Percentiles rank a stretch among this genome's conserved stretches.
phyloP scores from a whole-genome alignment of 2,888 invertebrate species.

The Ceriagrion tenellum region DNA sequence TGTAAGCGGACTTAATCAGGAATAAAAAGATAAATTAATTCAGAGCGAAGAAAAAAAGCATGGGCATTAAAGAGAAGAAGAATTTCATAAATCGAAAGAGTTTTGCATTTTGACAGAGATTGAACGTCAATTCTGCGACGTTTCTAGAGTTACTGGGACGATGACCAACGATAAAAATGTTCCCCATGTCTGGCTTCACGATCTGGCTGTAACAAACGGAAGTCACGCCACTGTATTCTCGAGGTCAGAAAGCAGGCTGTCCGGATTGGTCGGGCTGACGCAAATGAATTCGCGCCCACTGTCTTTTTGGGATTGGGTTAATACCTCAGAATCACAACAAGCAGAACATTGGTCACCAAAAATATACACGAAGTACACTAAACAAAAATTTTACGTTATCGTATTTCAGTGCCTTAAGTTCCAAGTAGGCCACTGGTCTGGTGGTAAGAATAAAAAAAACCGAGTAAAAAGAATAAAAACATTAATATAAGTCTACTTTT shows the following conservation, averaged over 20 bases:
- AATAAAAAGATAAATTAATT: neutral
- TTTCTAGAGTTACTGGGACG: constrained; percentile 44
- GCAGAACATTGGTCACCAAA: too few species aligned
- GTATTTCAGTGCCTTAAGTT: too few species aligned
- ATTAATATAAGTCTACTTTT: too few species aligned
- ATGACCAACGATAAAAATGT: constrained; percentile 44
- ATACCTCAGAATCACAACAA: neutral
- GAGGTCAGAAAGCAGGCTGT: neutral
- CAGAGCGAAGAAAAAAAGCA: neutral
- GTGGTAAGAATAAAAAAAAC: too few species aligned
- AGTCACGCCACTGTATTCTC: constrained; percentile 43
- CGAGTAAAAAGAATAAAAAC: too few species aligned
- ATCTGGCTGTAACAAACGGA: neutral
- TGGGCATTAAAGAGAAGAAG: neutral
- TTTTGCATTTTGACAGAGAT: neutral
- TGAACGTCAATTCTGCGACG: neutral
- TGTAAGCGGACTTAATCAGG: neutral
- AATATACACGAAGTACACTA: too few species aligned
- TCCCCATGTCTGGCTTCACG: constrained; percentile 26
- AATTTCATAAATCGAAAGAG: neutral
- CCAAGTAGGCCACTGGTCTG: too few species aligned
- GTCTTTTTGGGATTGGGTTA: neutral
- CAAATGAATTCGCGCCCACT: neutral
- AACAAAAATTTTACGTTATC: too few species aligned
- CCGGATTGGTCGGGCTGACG: neutral